Base-by-base conservation (phyloP, 1,140 invertebrate species). In the Drosophila eugracilis region DNA sequence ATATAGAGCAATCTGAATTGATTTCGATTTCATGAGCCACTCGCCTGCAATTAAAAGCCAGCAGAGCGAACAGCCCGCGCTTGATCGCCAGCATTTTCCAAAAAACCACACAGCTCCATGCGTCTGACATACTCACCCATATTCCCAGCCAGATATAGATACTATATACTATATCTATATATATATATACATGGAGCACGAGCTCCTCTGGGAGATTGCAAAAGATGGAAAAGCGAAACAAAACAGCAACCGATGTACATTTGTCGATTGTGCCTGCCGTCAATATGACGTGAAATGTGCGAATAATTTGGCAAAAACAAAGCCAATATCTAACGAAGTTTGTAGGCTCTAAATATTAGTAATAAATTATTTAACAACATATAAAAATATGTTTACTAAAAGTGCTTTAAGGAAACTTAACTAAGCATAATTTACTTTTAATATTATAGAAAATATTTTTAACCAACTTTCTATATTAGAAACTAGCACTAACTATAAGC, bases 21-120 rank as follows among this genome's bases (percentile, higher is more conserved):
- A 7, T 69, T 69, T 66, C 36, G 59, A 52, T 69, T 69, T 45
- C 19, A 44, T n/a, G 49, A 70, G 63, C 28, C 19, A 39, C 49
- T 45, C 6, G 9, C 12, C 24, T 50, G 45, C 75, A 84, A 78
- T 83, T 84, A 78, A 83, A 57, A 57, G 41, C 57, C 60, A 65
- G 12, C 78, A 60, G 72, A 80, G 65, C 72, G 78, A 34, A 30
- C 6, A 60, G 15, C 15, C 47, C 28, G 34, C 44, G 65, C 17
- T 71, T 14, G 34, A 69, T 71, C 36, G 42, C 42, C 14, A 32
- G 14, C n/a, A 21, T 6, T 19, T 22, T 37, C 9, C 15, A 39
- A 19, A 53, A 49, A 50, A 22, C 22, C n/a, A n/a, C 26, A 19
- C 28, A 12, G 17, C 47, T 21, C 60, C 22, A 17, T 26, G 21